Conservation (phyloP, 1,140 invertebrate genomes). For the Drosophila saltans region DNA sequence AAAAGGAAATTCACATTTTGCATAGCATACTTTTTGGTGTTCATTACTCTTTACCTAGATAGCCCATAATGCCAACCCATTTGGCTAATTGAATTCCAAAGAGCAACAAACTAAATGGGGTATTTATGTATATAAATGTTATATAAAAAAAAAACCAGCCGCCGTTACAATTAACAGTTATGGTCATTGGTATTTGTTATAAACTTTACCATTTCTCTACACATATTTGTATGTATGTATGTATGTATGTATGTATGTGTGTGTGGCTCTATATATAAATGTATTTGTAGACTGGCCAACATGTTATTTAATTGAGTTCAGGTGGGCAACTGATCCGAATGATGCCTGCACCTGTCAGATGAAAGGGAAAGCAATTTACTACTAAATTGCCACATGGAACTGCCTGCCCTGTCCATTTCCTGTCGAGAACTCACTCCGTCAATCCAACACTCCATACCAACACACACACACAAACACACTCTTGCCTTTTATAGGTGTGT, state of each 20-base stretch:
- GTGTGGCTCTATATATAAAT: too few species aligned
- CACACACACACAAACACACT: too few species aligned
- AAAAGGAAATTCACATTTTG: conserved; percentile 3
- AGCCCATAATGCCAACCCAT: neutral
- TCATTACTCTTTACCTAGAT: neutral
- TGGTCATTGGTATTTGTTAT: conserved; percentile 8
- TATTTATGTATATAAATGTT: conserved; percentile 4
- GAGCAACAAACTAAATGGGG: neutral
- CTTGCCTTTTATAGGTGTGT: conserved; percentile 24
- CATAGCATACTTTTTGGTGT: conserved; percentile 11
- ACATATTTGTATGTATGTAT: too few species aligned
- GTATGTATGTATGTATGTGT: too few species aligned
- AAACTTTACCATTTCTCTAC: too few species aligned
- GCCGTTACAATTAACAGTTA: neutral
- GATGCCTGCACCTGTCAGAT: conserved; percentile 63
- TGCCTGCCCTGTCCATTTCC: conserved; percentile 69
- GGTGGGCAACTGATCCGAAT: neutral
- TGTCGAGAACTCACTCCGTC: conserved; percentile 43
- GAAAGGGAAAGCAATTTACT: conserved; percentile 69
- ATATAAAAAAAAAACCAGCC: neutral
- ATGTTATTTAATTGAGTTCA: conserved; percentile 50
- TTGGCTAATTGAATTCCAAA: conserved; percentile 22
- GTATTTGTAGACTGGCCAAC: conserved; percentile 28
- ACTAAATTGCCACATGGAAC: conserved; percentile 69
- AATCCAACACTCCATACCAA: neutral